Conservation (phyloP, 1,140 invertebrate genomes). For the Monomorium pharaonis region DNA sequence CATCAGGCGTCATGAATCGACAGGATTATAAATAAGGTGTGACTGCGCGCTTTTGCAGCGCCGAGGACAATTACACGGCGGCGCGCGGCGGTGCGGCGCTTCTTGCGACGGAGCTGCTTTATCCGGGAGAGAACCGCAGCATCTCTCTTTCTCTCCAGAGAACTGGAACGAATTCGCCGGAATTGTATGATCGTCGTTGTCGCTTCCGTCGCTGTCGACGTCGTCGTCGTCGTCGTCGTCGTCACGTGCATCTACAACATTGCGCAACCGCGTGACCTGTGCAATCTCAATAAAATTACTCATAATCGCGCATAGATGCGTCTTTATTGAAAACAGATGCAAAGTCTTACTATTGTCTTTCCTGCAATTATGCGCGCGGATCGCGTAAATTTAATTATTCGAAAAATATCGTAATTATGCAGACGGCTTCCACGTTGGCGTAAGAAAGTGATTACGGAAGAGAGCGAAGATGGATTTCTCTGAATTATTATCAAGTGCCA, state of each 20-base stretch:
- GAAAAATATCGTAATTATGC: not conserved
- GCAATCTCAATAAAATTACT: not conserved
- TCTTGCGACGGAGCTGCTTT: not conserved
- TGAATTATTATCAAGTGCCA: conserved; percentile 32
- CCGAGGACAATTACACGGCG: conserved; percentile 15
- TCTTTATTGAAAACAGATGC: not conserved
- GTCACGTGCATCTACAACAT: not conserved
- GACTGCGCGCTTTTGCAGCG: conserved; percentile 48
- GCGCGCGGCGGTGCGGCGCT: not conserved
- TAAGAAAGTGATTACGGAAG: not conserved
- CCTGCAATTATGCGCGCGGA: not conserved
- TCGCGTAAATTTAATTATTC: not conserved
- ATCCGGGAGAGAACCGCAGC: not conserved
- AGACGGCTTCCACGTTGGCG: not conserved
- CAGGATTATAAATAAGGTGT: conserved; percentile 55
- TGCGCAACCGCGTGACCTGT: not conserved
- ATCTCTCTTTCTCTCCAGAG: conserved; percentile 1
- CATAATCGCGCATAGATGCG: not conserved
- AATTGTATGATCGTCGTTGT: conserved; percentile 8
- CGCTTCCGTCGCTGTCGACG: not conserved
- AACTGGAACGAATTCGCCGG: conserved; percentile 39
- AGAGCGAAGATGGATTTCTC: not conserved
- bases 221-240: not conserved
- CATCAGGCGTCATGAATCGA: conserved; percentile 48
- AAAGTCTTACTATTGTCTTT: not conserved